These are phyloP conservation scores for Donacobius atricapilla DNA, from an alignment of 2,113 vertebrate genomes.

Conservation along the genomic window DNA sequence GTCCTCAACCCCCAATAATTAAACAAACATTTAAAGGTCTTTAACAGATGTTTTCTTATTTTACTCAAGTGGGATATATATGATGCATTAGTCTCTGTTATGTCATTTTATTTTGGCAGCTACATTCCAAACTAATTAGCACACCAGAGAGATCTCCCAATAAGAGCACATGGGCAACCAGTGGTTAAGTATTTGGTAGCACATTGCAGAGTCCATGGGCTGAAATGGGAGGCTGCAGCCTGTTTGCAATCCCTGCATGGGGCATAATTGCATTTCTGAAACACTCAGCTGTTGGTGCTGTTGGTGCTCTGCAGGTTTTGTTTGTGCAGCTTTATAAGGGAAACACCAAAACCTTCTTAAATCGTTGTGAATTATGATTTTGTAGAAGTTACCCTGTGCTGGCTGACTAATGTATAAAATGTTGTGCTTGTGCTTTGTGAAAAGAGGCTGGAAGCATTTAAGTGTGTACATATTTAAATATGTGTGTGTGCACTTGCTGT, in stretches of 20 bases:
- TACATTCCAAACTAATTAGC: slow-evolving; percentile 21
- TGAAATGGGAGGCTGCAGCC: background rate
- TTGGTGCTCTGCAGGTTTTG: slow-evolving; percentile 39
- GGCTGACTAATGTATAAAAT: background rate
- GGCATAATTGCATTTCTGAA: slow-evolving; percentile 66
- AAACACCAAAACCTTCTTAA: slow-evolving; percentile 28
- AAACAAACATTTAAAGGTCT: background rate
- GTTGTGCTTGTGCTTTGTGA: background rate
- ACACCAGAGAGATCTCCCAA: slow-evolving; percentile 11
- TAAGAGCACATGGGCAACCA: background rate
- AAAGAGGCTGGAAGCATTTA: slow-evolving; percentile 16
- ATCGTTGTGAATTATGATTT: slow-evolving; percentile 42
- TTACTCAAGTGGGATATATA: slow-evolving; percentile 26
- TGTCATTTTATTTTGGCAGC: slow-evolving; percentile 17
- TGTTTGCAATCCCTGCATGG: slow-evolving; percentile 48
- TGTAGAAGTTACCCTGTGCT: slow-evolving; percentile 15
- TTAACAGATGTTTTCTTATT: slow-evolving; percentile 36
- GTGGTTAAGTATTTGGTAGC: slow-evolving; percentile 24
- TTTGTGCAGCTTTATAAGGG: slow-evolving; percentile 36
- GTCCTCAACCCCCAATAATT: background rate
- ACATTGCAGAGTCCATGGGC: background rate
- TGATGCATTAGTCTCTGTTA: slow-evolving; percentile 13
- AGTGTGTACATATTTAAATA: background rate
- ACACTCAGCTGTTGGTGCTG: slow-evolving; percentile 39
- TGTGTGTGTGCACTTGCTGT: background rate